Conservation (phyloP, 2,797 vertebrate species). For the Enteromius thamalakanensis region DNA sequence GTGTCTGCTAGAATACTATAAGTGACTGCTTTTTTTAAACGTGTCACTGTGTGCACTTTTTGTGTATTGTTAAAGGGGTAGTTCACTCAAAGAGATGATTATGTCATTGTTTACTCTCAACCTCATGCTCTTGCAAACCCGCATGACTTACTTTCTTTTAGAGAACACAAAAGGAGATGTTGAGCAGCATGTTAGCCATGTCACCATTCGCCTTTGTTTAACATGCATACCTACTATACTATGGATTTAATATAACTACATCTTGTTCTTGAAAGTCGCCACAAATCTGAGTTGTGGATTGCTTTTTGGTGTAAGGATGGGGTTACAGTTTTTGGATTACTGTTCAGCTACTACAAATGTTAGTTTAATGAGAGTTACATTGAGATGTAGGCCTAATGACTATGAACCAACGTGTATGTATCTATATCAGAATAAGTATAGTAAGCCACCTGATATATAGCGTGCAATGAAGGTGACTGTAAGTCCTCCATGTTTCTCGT, state of each 20-base stretch:
- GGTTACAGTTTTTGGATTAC: background rate
- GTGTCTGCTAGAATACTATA: too few species aligned
- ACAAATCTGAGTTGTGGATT: background rate
- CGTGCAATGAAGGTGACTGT: background rate
- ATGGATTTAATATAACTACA: background rate
- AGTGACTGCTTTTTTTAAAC: background rate
- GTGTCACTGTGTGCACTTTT: background rate
- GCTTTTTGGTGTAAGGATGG: background rate
- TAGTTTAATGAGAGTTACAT: background rate
- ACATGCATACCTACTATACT: background rate
- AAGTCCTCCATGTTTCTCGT: background rate
- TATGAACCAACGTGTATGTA: background rate
- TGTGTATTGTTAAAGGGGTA: background rate
- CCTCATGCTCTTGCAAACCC: background rate
- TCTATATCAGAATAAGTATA: background rate
- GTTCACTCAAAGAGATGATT: background rate
- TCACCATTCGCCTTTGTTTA: background rate
- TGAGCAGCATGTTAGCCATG: background rate
- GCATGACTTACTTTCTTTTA: background rate
- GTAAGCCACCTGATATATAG: background rate
- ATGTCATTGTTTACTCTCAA: background rate
- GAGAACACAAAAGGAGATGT: slow-evolving; percentile 9
- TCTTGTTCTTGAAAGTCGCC: background rate
- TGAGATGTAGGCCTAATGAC: background rate
- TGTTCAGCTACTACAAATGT: background rate